Base-by-base conservation (phyloP, 2,888 invertebrate species). In the Orchesella flavescens region DNA sequence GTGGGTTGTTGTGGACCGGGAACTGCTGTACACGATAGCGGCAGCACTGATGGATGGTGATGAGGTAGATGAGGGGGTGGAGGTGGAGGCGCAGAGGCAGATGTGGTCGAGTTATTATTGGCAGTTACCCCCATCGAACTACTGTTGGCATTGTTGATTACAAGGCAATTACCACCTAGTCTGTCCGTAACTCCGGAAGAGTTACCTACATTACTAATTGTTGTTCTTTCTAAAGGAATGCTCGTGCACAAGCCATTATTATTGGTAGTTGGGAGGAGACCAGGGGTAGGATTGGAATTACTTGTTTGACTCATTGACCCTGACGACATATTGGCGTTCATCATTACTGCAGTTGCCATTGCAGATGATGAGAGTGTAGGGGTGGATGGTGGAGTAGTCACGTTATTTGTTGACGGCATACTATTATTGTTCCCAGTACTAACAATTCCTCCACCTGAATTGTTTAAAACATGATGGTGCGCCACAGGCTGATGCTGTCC, bases 401-500 rank as follows among this genome's bases (percentile, higher is more conserved):
- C 72, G 34, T 73, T 80, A 49, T 74, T 79, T 68, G 74, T 79
- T 44, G 83, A 78, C 74, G 85, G 78, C 75, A 83, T 72, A 72
- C 79, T 78, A 71, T 83, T 85, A 68, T 85, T 83, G 78, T 79
- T 82, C 71, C 82, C 82, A 43, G 19, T 63, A 63, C 49, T 76
- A 44, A 55, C 65, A 44, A 74, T 55, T 21, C 17, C 55, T 17
- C 75, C 55, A 9, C 57, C 55, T 53, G 21, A 19, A 46, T 12
- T 24, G n/a, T 68, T 68, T 15, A 74, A 19, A 34, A 69, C 72
- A 17, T 79, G 44, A 65, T 78, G 81, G 49, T 86, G 86, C 23
- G 85, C 82, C 59, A 87, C 63, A 21, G 83, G 84, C 73, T 87
- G 87, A 79, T 78, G 82, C 81, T 84, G 84, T 84, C 94, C 96